Conservation (phyloP, 2,797 vertebrate species). For the Megalops cyprinoides region DNA sequence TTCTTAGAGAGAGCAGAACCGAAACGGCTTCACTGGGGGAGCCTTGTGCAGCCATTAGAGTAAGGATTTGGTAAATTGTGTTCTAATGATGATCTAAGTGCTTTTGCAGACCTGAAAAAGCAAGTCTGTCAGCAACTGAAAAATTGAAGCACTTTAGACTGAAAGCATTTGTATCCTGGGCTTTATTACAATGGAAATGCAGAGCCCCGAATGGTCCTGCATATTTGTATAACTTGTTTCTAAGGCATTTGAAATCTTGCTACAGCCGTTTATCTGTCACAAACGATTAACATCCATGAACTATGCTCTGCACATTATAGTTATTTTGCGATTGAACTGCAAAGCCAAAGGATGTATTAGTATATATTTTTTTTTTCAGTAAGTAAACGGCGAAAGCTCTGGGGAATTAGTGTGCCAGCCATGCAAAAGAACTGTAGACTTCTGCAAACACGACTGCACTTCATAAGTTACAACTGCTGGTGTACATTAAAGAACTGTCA, state of each 20-base stretch:
- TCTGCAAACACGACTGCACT: background rate
- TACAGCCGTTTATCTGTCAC: slow-evolving; percentile 61
- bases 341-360: slow-evolving; percentile 50
- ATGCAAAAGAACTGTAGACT: background rate
- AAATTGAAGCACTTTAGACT: slow-evolving; percentile 64
- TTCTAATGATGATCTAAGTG: slow-evolving; percentile 68
- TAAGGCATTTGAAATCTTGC: slow-evolving; percentile 42
- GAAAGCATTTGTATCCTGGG: slow-evolving; percentile 47
- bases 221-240: slow-evolving; percentile 30
- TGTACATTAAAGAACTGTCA: background rate
- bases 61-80: slow-evolving; percentile 55
- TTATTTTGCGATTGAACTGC: slow-evolving; percentile 56
- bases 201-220: slow-evolving; percentile 34
- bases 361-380: slow-evolving; percentile 43
- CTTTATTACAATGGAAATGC: slow-evolving; percentile 47
- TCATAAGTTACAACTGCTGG: background rate
- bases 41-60: slow-evolving; percentile 49
- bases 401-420: slow-evolving; percentile 24
- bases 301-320: slow-evolving; percentile 46
- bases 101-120: slow-evolving; percentile 46
- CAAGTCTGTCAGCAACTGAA: slow-evolving; percentile 52
- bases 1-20: background rate
- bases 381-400: slow-evolving; percentile 27
- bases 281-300: slow-evolving; percentile 55
- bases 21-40: slow-evolving; percentile 38